Evolutionary conservation across 2,113 vertebrate genomes (phyloP).

Genomic region (Crotalus viridis): DNA sequence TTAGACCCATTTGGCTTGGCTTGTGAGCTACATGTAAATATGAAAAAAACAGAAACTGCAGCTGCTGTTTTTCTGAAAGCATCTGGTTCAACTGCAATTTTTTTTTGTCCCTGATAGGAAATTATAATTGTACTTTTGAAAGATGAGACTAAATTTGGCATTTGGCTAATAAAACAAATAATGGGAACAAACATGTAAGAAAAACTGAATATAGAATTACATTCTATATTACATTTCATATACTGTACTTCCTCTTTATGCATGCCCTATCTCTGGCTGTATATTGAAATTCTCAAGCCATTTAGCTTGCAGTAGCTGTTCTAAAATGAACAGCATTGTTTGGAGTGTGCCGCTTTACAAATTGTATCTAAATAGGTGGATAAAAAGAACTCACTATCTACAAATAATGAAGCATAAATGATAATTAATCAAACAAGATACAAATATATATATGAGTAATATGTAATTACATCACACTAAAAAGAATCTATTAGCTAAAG

Average conservation of each 20-base stretch:
- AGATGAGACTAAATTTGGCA: conserved; percentile 14
- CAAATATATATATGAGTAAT: not conserved
- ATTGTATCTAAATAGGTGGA: not conserved
- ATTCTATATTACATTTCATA: not conserved
- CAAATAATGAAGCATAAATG: not conserved
- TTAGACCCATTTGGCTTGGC: not conserved
- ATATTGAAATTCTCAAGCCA: not conserved
- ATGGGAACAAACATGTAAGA: conserved; percentile 23
- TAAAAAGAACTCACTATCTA: not conserved
- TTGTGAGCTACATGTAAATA: not conserved
- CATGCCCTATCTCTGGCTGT: not conserved
- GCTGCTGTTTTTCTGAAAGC: conserved; percentile 25
- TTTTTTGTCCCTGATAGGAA: conserved; percentile 11
- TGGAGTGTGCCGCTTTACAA: not conserved
- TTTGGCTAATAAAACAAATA: conserved; percentile 38
- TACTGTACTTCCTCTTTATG: conserved; percentile 4
- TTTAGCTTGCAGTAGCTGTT: not conserved
- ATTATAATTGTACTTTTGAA: conserved; percentile 18
- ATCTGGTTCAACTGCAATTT: not conserved
- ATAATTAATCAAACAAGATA: not conserved
- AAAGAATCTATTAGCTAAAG: not conserved
- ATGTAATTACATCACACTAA: not conserved
- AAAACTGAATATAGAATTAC: conserved; percentile 10
- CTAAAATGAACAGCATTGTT: not conserved
- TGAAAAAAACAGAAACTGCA: not conserved